Evolutionary conservation across 30 jellyfish, hydroid and myxozoan genomes (phyloP).

Genomic region (Aurelia aurita): DNA sequence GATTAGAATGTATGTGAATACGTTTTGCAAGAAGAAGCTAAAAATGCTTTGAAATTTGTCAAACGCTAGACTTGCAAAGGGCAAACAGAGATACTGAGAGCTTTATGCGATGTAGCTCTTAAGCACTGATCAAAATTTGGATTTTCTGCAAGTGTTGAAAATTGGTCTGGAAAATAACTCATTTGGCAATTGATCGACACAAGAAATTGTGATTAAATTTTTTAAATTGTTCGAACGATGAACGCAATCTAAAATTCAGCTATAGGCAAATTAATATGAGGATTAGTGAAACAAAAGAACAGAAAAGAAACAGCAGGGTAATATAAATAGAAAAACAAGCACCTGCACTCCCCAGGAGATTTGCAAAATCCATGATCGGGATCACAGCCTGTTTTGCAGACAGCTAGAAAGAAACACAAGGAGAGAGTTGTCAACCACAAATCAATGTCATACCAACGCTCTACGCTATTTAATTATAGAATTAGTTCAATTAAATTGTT

Average conservation of each 20-base stretch:
- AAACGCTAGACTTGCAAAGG: too few species aligned
- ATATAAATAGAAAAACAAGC: conserved; percentile 17
- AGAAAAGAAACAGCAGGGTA: conserved; percentile 47
- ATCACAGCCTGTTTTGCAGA: conserved; percentile 93
- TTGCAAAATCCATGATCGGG: conserved; percentile 89
- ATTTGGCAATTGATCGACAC: too few species aligned
- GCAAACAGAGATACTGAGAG: too few species aligned
- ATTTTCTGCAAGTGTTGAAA: too few species aligned
- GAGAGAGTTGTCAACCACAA: conserved; percentile 19
- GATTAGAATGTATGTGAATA: too few species aligned
- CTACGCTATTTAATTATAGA: conserved; percentile 29
- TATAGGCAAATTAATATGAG: conserved; percentile 18
- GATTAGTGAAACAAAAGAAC: conserved; percentile 35
- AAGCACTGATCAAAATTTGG: too few species aligned
- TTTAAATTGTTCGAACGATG: too few species aligned
- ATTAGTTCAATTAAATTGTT: background rate
- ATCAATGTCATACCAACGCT: conserved; percentile 35
- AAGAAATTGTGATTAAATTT: too few species aligned
- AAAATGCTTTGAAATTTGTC: too few species aligned
- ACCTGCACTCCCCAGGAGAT: conserved; percentile 94
- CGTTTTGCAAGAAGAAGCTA: too few species aligned
- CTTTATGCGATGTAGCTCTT: too few species aligned
- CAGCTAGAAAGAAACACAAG: conserved; percentile 65
- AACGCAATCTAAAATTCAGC: background rate
- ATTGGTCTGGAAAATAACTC: too few species aligned